These are phyloP conservation scores for Austrolebias charrua DNA, from an alignment of 2,797 vertebrate species.

Conservation along the genomic window DNA sequence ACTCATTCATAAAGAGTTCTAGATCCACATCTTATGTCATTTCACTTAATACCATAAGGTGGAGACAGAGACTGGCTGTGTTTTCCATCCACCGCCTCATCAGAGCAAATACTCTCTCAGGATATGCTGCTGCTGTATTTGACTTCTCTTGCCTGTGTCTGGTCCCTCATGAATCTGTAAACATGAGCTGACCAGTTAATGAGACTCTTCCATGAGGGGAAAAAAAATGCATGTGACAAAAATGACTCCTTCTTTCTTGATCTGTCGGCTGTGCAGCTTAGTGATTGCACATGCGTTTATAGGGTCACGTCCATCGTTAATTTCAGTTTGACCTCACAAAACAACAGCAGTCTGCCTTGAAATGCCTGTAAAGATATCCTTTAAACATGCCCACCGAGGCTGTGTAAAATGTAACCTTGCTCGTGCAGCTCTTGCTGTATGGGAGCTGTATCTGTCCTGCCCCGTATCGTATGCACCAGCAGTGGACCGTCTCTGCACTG, in stretches of 20 bases:
- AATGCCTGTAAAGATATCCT: constrained; percentile 66
- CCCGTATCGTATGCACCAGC: constrained; percentile 33
- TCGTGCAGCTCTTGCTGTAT: constrained; percentile 31
- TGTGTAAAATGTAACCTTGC: constrained; percentile 76
- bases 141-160: constrained; percentile 38
- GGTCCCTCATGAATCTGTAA: constrained; percentile 70
- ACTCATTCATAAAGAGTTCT: constrained; percentile 4
- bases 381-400: constrained; percentile 55
- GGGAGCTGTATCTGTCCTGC: constrained; percentile 38
- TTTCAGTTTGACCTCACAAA: constrained; percentile 77
- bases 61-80: constrained; percentile 77
- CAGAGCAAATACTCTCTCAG: constrained; percentile 58
- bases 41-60: constrained; percentile 65
- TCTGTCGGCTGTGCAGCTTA: constrained; percentile 63
- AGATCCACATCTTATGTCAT: constrained; percentile 32
- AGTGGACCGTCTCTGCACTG: constrained; percentile 31
- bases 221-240: constrained; percentile 48
- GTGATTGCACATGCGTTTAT: constrained; percentile 69
- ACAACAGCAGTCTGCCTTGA: constrained; percentile 64
- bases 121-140: constrained; percentile 52
- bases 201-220: constrained; percentile 50
- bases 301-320: constrained; percentile 71
- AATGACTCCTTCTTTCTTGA: constrained; percentile 47
- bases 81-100: constrained; percentile 44
- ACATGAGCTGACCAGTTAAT: constrained; percentile 71